Percentiles rank a stretch among this genome's conserved stretches.
phyloP scores from a whole-genome alignment of 2,797 vertebrate genomes.

The Falco cherrug region DNA sequence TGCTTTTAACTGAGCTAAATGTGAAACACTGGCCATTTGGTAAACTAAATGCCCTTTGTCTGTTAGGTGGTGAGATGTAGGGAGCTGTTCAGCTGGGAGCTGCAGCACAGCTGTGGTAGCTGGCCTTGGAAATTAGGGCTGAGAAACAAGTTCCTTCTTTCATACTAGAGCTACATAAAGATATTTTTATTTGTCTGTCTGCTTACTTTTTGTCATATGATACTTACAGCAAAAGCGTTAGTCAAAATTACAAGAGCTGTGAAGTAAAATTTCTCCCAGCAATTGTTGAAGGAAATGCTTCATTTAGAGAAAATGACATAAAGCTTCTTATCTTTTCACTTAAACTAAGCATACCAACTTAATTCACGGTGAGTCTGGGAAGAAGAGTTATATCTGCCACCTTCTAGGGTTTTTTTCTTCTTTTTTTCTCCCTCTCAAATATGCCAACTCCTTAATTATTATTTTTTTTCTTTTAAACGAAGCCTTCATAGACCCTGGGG shows the following conservation, averaged over 20 bases:
- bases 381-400: not conserved
- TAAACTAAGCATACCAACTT: not conserved
- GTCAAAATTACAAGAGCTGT: not conserved
- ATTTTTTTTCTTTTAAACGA: not conserved
- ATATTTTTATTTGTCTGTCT: constrained; percentile 18
- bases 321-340: not conserved
- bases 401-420: not conserved
- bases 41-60: constrained; percentile 31
- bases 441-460: not conserved
- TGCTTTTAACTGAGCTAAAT: not conserved
- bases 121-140: not conserved
- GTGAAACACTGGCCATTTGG: not conserved
- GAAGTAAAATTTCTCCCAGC: not conserved
- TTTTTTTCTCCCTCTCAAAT: accelerated
- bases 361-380: not conserved
- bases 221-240: not conserved
- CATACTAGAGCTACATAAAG: not conserved
- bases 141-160: constrained; percentile 43
- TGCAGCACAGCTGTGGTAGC: constrained; percentile 24
- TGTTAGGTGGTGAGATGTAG: not conserved
- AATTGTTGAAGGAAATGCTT: not conserved
- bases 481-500: not conserved
- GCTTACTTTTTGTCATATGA: not conserved
- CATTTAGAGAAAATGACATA: not conserved
- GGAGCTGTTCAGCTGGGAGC: constrained; percentile 36